Evolutionary conservation across 1,140 invertebrate species (phyloP).

Genomic region (Protaetia brevitarsis): DNA sequence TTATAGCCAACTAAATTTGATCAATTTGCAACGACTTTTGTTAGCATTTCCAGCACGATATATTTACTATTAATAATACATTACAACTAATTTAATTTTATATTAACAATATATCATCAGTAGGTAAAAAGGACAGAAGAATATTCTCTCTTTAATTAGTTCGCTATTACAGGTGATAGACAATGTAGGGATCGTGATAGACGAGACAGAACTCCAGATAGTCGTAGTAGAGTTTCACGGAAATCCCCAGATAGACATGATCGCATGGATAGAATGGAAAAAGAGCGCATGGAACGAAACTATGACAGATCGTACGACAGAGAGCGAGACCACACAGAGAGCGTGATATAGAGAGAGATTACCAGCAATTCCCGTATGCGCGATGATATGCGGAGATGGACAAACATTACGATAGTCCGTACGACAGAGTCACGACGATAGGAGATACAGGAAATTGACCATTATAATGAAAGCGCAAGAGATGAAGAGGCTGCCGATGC

Average conservation of each 20-base stretch:
- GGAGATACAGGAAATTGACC: constrained; percentile 42
- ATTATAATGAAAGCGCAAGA: constrained; percentile 39
- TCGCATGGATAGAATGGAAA: constrained; percentile 27
- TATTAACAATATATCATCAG: no score
- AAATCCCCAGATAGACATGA: constrained; percentile 40
- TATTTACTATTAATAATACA: no score
- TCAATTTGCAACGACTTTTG: no score
- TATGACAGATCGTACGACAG: constrained; percentile 35
- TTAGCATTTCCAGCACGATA: no score
- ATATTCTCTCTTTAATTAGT: background rate
- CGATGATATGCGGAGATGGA: constrained; percentile 40
- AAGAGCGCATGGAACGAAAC: constrained; percentile 29
- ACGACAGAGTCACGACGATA: constrained; percentile 42
- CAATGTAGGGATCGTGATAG: constrained; percentile 29
- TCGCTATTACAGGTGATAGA: constrained; percentile 22
- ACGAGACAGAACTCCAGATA: constrained; percentile 26
- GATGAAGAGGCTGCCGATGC: constrained; percentile 41
- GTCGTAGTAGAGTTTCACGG: constrained; percentile 28
- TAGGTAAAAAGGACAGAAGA: no score
- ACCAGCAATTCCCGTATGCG: constrained; percentile 26
- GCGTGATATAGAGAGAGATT: constrained; percentile 31
- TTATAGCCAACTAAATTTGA: no score
- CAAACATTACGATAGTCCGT: constrained; percentile 44
- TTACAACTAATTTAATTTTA: no score
- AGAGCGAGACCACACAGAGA: constrained; percentile 35